Base-by-base conservation (phyloP, 1,140 invertebrate genomes). In the Leptestheria dahalacensis region DNA sequence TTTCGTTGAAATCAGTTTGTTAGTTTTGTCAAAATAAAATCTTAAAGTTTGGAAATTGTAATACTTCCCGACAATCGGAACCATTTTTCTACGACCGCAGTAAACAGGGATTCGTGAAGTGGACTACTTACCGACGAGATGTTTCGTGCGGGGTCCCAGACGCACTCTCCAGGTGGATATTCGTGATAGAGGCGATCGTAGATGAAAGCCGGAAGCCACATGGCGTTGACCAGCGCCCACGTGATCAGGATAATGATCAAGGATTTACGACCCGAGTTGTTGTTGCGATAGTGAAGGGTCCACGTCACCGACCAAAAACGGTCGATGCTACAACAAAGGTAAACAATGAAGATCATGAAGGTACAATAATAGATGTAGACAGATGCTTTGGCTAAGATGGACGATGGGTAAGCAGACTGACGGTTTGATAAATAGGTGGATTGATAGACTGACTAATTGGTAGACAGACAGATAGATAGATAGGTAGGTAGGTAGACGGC, bases 291-390 rank as follows among this genome's bases (percentile, higher is more conserved):
- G 53, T 71, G 68, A 9, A 70, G 57, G 0, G 66, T 65, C 70
- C 70, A 72, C 0, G 65, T 68, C 1, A 72, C 68, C 15, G 69
- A 68, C 71, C 71, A 72, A 25, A 70, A 70, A 6, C 72, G 66
- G 65, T 73, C 72, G 23, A 71, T 48, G 4, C 65, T 66, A 25
- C n/a, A n/a, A n/a, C n/a, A 48, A 48, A 48, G 47, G n/a, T 20
- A 48, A 48, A 48, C 47, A 20, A 2, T 57, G 15, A 54, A 52
- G 26, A 57, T 59, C 33, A 41, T 58, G 33, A 15, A 12, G 1
- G 53, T 15, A 57, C 25, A 57, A 57, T 15, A n/a, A n/a, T n/a
- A n/a, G n/a, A n/a, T n/a, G n/a, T n/a, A n/a, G n/a, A n/a, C n/a
- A n/a, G n/a, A n/a, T n/a, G n/a, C n/a, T n/a, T n/a, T n/a, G n/a